Conservation (phyloP, 2,113 vertebrate genomes). For the Isurus oxyrinchus region DNA sequence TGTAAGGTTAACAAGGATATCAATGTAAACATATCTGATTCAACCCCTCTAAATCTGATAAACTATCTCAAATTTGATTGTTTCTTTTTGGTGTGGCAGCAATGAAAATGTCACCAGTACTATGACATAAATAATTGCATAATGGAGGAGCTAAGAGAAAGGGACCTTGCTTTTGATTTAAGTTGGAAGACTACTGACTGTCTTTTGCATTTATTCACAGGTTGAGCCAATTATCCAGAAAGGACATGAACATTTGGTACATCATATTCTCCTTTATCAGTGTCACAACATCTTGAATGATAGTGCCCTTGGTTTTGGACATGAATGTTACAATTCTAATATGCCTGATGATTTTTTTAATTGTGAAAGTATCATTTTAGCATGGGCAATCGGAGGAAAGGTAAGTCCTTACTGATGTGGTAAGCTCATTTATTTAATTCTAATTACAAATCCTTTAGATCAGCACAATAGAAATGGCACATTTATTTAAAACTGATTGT, state of each 20-base stretch:
- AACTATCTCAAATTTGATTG: neutral
- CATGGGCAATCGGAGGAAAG: conserved; percentile 83
- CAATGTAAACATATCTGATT: neutral
- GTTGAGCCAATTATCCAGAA: conserved; percentile 73
- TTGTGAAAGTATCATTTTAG: conserved; percentile 74
- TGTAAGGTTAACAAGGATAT: neutral
- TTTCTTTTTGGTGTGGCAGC: neutral
- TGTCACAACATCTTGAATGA: conserved; percentile 68
- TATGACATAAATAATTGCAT: neutral
- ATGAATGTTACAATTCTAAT: conserved; percentile 80
- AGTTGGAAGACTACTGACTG: neutral
- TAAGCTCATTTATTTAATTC: conserved; percentile 1
- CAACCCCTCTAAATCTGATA: neutral
- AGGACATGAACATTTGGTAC: conserved; percentile 71
- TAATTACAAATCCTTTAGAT: neutral
- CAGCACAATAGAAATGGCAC: neutral
- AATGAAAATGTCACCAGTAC: neutral
- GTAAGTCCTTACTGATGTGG: conserved; percentile 49
- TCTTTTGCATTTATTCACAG: conserved; percentile 48
- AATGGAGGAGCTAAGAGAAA: neutral
- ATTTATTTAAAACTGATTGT: neutral
- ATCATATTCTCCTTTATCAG: conserved; percentile 78
- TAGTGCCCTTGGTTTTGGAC: conserved; percentile 60
- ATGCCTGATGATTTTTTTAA: conserved; percentile 77
- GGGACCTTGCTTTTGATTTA: neutral